Evolutionary conservation across 1,140 invertebrate genomes (phyloP).

Genomic region (Drosophila pseudoananassae): DNA sequence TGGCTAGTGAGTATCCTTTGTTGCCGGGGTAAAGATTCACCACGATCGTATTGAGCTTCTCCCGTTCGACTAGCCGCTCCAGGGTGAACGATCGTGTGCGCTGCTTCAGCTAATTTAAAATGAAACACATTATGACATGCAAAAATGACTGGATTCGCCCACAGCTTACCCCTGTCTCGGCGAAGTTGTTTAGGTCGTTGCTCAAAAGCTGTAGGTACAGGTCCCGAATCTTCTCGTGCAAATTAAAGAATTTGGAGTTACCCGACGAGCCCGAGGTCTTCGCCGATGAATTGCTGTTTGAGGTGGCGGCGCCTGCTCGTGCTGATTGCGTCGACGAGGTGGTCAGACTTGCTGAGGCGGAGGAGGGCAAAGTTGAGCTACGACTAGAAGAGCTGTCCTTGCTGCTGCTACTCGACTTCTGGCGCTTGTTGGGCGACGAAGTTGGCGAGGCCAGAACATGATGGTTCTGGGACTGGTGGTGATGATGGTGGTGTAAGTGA

Average conservation of each 20-base stretch:
- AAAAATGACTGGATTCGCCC: too few species aligned
- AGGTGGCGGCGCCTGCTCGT: conserved; percentile 42
- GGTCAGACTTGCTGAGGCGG: conserved; percentile 39
- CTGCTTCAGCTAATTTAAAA: conserved; percentile 64
- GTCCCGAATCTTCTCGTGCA: conserved; percentile 87
- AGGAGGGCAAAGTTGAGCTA: conserved; percentile 58
- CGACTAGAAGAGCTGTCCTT: conserved; percentile 78
- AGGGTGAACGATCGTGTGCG: conserved; percentile 89
- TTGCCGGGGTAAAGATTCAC: conserved; percentile 95
- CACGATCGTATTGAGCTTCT: conserved; percentile 94
- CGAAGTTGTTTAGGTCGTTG: conserved; percentile 75
- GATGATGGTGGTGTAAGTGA: conserved; percentile 60
- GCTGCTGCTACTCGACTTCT: conserved; percentile 67
- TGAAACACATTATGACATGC: background rate
- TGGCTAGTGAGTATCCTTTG: conserved; percentile 94
- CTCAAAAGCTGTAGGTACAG: conserved; percentile 84
- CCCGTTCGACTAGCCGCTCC: conserved; percentile 92
- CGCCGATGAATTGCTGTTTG: conserved; percentile 18
- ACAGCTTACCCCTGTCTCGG: conserved; percentile 77
- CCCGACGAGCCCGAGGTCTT: conserved; percentile 25
- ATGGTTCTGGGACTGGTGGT: conserved; percentile 63
- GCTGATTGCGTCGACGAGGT: conserved; percentile 43
- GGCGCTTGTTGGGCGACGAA: conserved; percentile 77
- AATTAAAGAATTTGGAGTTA: conserved; percentile 84
- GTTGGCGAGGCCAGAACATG: conserved; percentile 70